Base-by-base conservation (phyloP, 2,113 vertebrate genomes). In the Nothocercus julius region DNA sequence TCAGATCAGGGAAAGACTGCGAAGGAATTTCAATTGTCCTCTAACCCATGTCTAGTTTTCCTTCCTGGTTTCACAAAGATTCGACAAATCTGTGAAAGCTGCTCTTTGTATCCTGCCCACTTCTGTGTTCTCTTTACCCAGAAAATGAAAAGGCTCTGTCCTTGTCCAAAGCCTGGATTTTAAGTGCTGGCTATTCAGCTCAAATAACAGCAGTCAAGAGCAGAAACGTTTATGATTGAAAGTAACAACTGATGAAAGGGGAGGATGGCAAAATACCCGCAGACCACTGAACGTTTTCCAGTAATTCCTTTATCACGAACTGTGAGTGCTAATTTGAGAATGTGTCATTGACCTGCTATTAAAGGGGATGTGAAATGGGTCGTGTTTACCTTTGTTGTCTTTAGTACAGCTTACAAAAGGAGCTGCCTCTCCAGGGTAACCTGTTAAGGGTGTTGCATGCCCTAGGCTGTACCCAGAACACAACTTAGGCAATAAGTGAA, bases 371-470 rank as follows among this genome's bases (percentile, higher is more conserved):
- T 9, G 11, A 82, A 62, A 58, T 1, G 2, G n/a, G n/a, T 5
- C 54, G 44, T 87, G 28, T 58, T 95, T 79, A 17, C 32, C 17
- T 91, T 69, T 32, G 34, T 1, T 54, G 32, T 0, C 0, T 49
- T 69, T 40, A 66, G 25, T 40, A 81, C 83, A 42, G 28, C 42
- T 18, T 11, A 7, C 5, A 51, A 30, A 86, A 75, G 61, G 45
- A 53, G 63, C 28, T 44, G 21, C 47, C 40, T 66, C 53, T 78
- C 42, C 32, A 34, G 56, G 4, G 56, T 18, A 8, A 18, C 17
- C 25, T 27, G 77, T 1, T 3, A 34, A 25, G 20, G 0, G 0
- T 6, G 6, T 28, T 81, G 36, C 12, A 12, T 0, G 0, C 22
- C 25, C 61, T 59, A 7, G 28, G 28, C 44, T 82, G 49, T 5